Conservation (phyloP, 2,797 vertebrate species). For the Capromys pilorides region DNA sequence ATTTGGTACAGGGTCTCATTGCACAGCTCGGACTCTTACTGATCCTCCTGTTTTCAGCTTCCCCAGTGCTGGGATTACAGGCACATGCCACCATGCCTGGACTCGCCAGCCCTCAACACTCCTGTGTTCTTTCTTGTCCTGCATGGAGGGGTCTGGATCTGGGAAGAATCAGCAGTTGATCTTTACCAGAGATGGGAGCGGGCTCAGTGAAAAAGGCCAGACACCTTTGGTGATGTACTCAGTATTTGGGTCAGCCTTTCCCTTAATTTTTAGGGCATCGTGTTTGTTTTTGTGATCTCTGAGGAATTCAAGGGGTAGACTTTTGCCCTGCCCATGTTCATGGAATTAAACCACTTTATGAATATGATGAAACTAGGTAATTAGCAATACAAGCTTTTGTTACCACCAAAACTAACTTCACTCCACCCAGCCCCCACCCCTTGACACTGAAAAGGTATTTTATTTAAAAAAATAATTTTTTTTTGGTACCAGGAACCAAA, state of each 20-base stretch:
- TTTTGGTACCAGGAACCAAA: no score
- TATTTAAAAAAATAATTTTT: no score
- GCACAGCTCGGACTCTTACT: no score
- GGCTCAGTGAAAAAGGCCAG: not conserved
- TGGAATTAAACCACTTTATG: constrained; percentile 51
- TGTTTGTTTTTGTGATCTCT: constrained; percentile 27
- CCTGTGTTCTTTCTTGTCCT: not conserved
- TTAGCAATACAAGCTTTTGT: constrained; percentile 13
- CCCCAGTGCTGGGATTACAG: no score
- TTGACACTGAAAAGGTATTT: not conserved
- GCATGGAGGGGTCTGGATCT: not conserved
- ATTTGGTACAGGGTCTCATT: no score
- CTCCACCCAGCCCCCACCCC: accelerated
- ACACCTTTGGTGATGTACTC: not conserved
- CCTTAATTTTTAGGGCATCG: not conserved
- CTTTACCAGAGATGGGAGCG: not conserved
- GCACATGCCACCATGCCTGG: no score
- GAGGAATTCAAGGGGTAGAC: not conserved
- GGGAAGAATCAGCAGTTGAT: not conserved
- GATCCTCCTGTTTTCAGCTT: no score
- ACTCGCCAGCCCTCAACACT: not conserved
- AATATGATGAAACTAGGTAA: constrained; percentile 34
- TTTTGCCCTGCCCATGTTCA: not conserved
- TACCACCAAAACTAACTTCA: constrained; percentile 40
- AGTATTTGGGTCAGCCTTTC: not conserved